Evolutionary conservation across 2,888 invertebrate genomes (phyloP), one percentile per base, ranked within the genome.

Genomic region (Dione juno): DNA sequence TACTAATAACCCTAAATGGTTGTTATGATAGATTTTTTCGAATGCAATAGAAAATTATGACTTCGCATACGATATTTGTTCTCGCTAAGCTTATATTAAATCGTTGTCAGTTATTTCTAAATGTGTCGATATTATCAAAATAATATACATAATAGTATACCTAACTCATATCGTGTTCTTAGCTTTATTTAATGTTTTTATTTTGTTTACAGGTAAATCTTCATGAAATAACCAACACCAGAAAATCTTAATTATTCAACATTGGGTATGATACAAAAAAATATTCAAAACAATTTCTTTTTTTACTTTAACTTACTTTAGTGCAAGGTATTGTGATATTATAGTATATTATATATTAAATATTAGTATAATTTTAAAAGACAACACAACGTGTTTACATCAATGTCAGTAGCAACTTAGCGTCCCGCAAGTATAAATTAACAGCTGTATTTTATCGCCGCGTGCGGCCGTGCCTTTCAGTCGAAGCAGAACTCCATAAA

Each of bases 401-500:
- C 70, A 53, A 40, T n/a, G 45, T 48, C 48, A 64, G 50, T 10
- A 66, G 43, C 50, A 52, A 61, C 57, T 53, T 41, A 37, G 50
- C 28, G 28, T 63, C 48, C 66, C 54, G 52, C 59, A 48, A 70
- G 65, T 72, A 70, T 71, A 69, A 72, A 74, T 74, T 73, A 72
- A 71, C 61, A 58, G 59, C 35, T 63, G 67, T 59, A 63, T 71
- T 77, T 77, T 77, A 79, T 76, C 71, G 65, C 70, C 63, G 19
- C 63, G 61, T 40, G 64, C 52, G 64, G 64, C 66, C 71, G 70
- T 71, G 71, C 58, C 65, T 58, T 21, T 54, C 68, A 69, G 59
- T 28, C 61, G 72, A 50, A 53, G 65, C 69, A 65, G 53, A 71
- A 70, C 67, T 54, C 70, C 78, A 79, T 83, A 80, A 82, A 83